phyloP scores from a whole-genome alignment of 2,113 vertebrate species.

The Penelope pileata region DNA sequence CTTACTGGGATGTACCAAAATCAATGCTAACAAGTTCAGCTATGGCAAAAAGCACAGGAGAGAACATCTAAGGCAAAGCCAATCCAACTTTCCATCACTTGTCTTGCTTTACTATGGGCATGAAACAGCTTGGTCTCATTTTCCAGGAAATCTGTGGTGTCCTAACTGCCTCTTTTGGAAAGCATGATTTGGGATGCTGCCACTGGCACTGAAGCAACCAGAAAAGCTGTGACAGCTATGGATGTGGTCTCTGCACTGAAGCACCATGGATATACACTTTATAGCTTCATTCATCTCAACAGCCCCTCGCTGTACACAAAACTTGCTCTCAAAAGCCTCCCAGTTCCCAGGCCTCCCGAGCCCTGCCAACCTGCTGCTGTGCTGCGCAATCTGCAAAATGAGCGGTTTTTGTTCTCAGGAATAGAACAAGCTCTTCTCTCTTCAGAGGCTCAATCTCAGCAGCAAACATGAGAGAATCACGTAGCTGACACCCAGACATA shows the following conservation, averaged over 20 bases:
- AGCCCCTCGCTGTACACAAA: neutral
- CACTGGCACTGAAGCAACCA: neutral
- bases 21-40: neutral
- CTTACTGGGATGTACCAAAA: neutral
- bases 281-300: neutral
- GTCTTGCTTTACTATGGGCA: neutral
- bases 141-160: neutral
- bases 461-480: neutral
- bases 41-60: neutral
- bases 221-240: fast-evolving
- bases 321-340: neutral
- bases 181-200: neutral
- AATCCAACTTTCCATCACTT: neutral
- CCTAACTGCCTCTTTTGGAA: neutral
- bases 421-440: neutral
- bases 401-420: neutral
- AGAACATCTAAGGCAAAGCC: neutral
- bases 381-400: neutral
- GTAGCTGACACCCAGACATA: no score
- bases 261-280: no score
- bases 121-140: neutral
- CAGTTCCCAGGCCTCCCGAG: neutral
- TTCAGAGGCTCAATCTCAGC: neutral
- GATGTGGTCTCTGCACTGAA: neutral
- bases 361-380: neutral